A percentile compares a stretch with the other conserved stretches of the same genome.
Conservation (phyloP, 2,888 invertebrate species). For the Druceiella hillmani region DNA sequence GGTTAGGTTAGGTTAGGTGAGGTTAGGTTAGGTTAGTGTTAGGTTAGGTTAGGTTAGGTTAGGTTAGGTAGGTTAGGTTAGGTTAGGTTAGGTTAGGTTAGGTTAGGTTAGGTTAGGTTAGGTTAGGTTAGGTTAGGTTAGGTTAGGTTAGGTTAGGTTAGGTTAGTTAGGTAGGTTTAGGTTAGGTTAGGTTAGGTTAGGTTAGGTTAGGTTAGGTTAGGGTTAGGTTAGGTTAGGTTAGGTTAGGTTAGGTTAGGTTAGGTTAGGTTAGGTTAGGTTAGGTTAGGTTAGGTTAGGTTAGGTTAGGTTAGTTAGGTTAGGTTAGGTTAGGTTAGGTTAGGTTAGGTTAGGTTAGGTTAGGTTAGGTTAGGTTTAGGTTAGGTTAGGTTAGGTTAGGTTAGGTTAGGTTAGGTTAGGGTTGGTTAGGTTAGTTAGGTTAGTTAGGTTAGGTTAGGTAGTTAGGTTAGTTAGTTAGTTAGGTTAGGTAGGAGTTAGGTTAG, state of each 20-base stretch:
- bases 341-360: slow-evolving; percentile 10
- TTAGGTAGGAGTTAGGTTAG: slow-evolving; percentile 8
- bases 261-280: slow-evolving; percentile 18
- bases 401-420: slow-evolving; percentile 12
- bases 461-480: not conserved
- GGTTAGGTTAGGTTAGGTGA: slow-evolving; percentile 17
- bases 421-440: slow-evolving; percentile 12
- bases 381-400: slow-evolving; percentile 12
- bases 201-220: slow-evolving; percentile 21
- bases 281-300: slow-evolving; percentile 15
- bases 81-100: slow-evolving; percentile 19
- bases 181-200: slow-evolving; percentile 20
- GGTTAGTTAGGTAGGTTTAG: slow-evolving; percentile 12
- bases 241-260: slow-evolving; percentile 19
- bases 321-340: slow-evolving; percentile 13
- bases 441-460: slow-evolving; percentile 13
- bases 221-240: slow-evolving; percentile 20
- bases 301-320: slow-evolving; percentile 16
- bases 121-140: slow-evolving; percentile 17
- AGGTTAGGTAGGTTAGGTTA: slow-evolving; percentile 15
- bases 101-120: slow-evolving; percentile 16
- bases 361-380: slow-evolving; percentile 13
- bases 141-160: slow-evolving; percentile 13
- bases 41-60: slow-evolving; percentile 13
- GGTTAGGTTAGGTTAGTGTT: slow-evolving; percentile 20